Evolutionary conservation across 2,797 vertebrate species (phyloP).

Genomic region (Rallus crepitans): DNA sequence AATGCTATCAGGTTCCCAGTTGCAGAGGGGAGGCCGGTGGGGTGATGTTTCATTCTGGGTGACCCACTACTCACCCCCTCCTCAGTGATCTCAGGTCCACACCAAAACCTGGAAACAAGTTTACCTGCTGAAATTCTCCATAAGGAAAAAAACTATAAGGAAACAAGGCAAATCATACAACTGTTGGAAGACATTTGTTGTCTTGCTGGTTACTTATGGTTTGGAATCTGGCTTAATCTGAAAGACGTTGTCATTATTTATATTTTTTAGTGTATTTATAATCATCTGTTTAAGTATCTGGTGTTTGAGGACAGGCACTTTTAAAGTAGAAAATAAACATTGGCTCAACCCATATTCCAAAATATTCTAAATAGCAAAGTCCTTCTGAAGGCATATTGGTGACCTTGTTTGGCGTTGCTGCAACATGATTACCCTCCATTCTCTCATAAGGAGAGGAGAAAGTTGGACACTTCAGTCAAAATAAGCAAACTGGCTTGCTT

Average conservation of each 20-base stretch:
- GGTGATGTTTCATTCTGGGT: neutral
- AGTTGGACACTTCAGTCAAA: constrained; percentile 41
- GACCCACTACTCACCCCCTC: neutral
- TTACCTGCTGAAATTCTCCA: neutral
- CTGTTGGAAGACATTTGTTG: neutral
- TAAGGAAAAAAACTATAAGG: neutral
- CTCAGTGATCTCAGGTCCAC: neutral
- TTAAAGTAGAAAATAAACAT: constrained; percentile 51
- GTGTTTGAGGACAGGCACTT: constrained; percentile 37
- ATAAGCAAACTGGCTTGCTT: constrained; percentile 22
- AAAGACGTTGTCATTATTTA: constrained; percentile 47
- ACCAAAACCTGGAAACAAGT: neutral
- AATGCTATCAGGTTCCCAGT: neutral
- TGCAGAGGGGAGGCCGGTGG: neutral
- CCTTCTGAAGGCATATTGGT: neutral
- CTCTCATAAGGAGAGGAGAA: constrained; percentile 9
- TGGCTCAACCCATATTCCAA: neutral
- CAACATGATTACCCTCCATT: neutral
- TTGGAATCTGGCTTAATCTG: neutral
- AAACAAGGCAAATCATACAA: neutral
- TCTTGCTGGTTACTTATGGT: neutral
- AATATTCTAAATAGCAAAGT: constrained; percentile 22
- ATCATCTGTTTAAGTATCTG: constrained; percentile 27
- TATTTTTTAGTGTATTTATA: constrained; percentile 48
- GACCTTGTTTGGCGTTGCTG: constrained; percentile 13